Percentiles rank a stretch among this genome's conserved stretches.
phyloP scores from a whole-genome alignment of 1,140 invertebrate species.

The Diorhabda carinulata region DNA sequence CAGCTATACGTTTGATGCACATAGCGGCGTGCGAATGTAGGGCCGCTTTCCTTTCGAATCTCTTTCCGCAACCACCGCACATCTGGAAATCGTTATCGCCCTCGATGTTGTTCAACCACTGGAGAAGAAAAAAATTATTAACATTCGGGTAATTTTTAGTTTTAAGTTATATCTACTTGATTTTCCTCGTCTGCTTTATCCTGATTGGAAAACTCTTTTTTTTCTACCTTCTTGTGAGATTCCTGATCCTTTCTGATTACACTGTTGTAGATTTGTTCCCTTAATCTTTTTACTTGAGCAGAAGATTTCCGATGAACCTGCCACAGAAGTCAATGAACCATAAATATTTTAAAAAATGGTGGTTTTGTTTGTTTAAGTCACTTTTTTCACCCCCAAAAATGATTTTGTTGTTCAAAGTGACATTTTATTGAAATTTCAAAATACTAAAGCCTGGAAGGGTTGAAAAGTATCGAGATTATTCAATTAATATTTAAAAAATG shows the following conservation, averaged over 20 bases:
- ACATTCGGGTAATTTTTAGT: no score
- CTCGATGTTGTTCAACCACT: constrained; percentile 59
- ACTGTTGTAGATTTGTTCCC: constrained; percentile 57
- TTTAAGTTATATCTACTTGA: constrained; percentile 34
- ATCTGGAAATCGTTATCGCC: constrained; percentile 54
- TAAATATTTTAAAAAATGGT: constrained; percentile 62
- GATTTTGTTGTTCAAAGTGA: no score
- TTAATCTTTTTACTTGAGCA: constrained; percentile 56
- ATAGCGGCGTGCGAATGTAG: constrained; percentile 60
- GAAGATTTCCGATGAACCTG: constrained; percentile 65
- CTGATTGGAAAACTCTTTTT: constrained; percentile 45
- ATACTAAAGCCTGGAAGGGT: no score
- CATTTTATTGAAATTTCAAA: no score
- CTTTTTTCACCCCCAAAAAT: constrained; percentile 36
- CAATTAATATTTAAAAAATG: no score
- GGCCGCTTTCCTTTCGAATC: constrained; percentile 63
- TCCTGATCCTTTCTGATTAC: constrained; percentile 54
- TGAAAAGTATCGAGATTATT: no score
- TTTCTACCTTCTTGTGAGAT: constrained; percentile 42
- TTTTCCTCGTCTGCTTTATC: constrained; percentile 53
- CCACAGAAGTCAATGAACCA: constrained; percentile 46
- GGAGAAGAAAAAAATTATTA: constrained; percentile 39
- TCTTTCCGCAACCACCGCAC: constrained; percentile 64
- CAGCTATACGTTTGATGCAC: constrained; percentile 45
- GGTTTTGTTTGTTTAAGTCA: constrained; percentile 64